Conservation (phyloP, 1,140 invertebrate genomes). For the Penaeus indicus region DNA sequence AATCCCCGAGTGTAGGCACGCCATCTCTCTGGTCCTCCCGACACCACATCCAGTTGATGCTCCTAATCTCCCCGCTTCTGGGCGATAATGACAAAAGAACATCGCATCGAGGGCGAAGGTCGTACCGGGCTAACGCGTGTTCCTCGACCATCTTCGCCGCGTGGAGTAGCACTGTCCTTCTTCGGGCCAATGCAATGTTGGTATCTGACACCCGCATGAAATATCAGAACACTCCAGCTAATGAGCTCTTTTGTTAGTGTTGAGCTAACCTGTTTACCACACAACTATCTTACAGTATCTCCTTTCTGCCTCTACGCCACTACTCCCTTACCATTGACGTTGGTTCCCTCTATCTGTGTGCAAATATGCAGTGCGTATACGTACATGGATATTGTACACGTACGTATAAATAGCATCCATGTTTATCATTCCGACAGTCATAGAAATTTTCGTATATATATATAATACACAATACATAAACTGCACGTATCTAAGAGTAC, state of each 20-base stretch:
- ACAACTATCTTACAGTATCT: neutral
- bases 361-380: too few species aligned
- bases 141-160: neutral
- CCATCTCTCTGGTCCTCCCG: neutral
- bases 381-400: too few species aligned
- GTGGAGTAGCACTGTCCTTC: slow-evolving; percentile 10
- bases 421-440: too few species aligned
- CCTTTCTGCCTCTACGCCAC: too few species aligned
- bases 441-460: too few species aligned
- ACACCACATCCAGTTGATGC: slow-evolving; percentile 9
- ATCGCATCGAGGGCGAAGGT: neutral
- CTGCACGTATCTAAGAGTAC: too few species aligned
- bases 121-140: neutral
- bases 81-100: neutral
- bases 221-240: slow-evolving; percentile 55
- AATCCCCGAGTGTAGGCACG: neutral
- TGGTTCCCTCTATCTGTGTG: too few species aligned
- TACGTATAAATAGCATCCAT: too few species aligned
- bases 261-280: slow-evolving; percentile 47
- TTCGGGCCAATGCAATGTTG: neutral
- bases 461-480: too few species aligned
- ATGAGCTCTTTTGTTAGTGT: slow-evolving; percentile 45
- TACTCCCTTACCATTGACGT: too few species aligned
- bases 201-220: slow-evolving; percentile 43
- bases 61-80: slow-evolving; percentile 9